These are phyloP conservation scores for Gandaritis pyraliata DNA, from an alignment of 2,888 invertebrate genomes.

Conservation along the genomic window DNA sequence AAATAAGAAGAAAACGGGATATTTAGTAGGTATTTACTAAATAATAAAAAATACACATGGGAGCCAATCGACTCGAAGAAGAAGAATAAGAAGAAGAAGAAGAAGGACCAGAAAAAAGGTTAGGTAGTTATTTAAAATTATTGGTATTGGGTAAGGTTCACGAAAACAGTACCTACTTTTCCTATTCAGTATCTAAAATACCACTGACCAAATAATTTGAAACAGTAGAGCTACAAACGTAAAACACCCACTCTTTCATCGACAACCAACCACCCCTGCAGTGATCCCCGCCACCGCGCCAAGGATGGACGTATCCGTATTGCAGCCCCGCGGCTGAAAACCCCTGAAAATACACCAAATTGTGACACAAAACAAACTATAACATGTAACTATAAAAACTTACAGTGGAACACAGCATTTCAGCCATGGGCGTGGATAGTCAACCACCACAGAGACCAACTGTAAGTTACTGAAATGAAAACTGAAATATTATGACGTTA, in stretches of 20 bases:
- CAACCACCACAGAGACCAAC: conserved; percentile 59
- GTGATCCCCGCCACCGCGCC: conserved; percentile 49
- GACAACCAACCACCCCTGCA: conserved; percentile 48
- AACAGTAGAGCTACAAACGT: background rate
- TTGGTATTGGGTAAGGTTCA: no score
- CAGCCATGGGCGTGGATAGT: conserved; percentile 73
- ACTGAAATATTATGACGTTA: background rate
- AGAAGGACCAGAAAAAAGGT: no score
- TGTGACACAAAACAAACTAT: conserved; percentile 44
- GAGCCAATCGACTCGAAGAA: no score
- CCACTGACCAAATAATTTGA: no score
- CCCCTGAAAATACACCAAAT: conserved; percentile 43
- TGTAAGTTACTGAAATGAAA: conserved; percentile 52
- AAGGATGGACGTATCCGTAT: conserved; percentile 61
- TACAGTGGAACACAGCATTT: conserved; percentile 41
- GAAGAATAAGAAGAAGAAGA: no score
- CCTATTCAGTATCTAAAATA: no score
- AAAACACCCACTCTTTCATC: conserved; percentile 22
- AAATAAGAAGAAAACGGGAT: no score
- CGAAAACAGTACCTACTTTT: no score
- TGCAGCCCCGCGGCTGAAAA: conserved; percentile 55
- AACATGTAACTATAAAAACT: conserved; percentile 47
- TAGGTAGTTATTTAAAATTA: no score
- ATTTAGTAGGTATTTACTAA: no score
- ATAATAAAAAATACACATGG: no score